These are phyloP conservation scores for Paramisgurnus dabryanus DNA, from an alignment of 2,113 vertebrate species.

Conservation along the genomic window DNA sequence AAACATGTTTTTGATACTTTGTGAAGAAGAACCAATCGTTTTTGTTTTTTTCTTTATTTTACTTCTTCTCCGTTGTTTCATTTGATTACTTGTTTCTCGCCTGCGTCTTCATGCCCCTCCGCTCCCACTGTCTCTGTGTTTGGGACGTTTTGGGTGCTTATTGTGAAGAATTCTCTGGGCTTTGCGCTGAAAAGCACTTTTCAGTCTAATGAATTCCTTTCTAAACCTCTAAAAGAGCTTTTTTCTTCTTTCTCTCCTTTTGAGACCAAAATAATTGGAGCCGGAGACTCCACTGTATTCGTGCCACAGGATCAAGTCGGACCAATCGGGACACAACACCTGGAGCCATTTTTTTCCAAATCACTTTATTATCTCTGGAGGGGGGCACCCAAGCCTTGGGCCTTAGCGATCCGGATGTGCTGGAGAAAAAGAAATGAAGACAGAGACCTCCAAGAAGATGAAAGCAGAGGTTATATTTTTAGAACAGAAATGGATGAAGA, in stretches of 20 bases:
- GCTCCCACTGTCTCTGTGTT: conserved; percentile 36
- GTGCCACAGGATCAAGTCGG: conserved; percentile 47
- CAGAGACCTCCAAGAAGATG: conserved; percentile 43
- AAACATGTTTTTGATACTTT: conserved; percentile 21
- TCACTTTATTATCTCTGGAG: conserved; percentile 42
- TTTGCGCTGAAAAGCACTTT: conserved; percentile 60
- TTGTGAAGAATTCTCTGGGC: conserved; percentile 57
- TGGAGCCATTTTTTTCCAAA: conserved; percentile 46
- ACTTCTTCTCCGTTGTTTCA: conserved; percentile 38
- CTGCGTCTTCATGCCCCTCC: neutral
- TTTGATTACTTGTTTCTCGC: conserved; percentile 23
- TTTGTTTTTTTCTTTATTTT: conserved; percentile 30
- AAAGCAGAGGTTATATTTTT: conserved; percentile 28
- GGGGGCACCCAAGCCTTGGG: conserved; percentile 46
- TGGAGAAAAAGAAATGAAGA: neutral
- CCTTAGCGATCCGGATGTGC: conserved; percentile 33
- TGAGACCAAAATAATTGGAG: conserved; percentile 62
- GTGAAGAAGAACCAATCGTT: conserved; percentile 26
- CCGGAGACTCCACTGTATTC: conserved; percentile 50
- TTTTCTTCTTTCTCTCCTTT: conserved; percentile 50
- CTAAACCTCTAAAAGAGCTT: conserved; percentile 56
- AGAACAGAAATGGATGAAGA: neutral
- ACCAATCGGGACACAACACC: conserved; percentile 53
- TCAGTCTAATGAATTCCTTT: conserved; percentile 61
- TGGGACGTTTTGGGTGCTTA: conserved; percentile 47